Base-by-base conservation (phyloP, 1,140 invertebrate species). In the Leptinotarsa texana region DNA sequence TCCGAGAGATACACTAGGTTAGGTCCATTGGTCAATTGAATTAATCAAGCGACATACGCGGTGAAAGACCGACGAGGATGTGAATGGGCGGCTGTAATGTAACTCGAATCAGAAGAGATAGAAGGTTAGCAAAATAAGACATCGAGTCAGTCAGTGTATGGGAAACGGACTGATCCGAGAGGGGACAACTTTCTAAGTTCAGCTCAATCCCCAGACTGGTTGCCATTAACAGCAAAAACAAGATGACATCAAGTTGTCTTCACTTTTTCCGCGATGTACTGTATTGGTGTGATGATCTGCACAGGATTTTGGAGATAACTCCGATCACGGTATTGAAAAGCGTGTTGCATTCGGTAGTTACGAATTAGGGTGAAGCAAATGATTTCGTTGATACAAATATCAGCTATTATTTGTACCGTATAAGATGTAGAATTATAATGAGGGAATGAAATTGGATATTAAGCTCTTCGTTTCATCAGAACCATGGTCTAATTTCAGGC, bases 111-210 rank as follows among this genome's bases (percentile, higher is more conserved):
- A 68, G 18, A 68, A 68, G 66, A 68, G 42, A 68, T 68, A 68
- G 66, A 68, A 68, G 66, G 66, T 68, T 68, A 68, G 33, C 66
- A 68, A 68, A 68, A 42, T 68, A 68, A 68, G 66, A 68, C 66
- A 47, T 68, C 66, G 66, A 68, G 66, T 66, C 63, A 66, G 63
- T 68, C 24, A 42, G 33, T 68, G 66, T 42, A 68, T 21, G 66
- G 66, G 24, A 33, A 21, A 68, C 33, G 66, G 24, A 33, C 18
- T 68, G 42, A 21, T 42, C 15, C 42, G 63, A 68, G 66, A 17
- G 66, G 66, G 66, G 66, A 68, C 33, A 42, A 68, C 66, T 68
- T 68, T 68, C 66, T 68, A 68, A 66, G 63, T 68, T 42, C 66
- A 47, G n/a, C 51, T 15, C 15, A 57, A 57, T 57, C 33, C 33